Conservation (phyloP, 2,888 invertebrate genomes). For the Epistrophella euchroma region DNA sequence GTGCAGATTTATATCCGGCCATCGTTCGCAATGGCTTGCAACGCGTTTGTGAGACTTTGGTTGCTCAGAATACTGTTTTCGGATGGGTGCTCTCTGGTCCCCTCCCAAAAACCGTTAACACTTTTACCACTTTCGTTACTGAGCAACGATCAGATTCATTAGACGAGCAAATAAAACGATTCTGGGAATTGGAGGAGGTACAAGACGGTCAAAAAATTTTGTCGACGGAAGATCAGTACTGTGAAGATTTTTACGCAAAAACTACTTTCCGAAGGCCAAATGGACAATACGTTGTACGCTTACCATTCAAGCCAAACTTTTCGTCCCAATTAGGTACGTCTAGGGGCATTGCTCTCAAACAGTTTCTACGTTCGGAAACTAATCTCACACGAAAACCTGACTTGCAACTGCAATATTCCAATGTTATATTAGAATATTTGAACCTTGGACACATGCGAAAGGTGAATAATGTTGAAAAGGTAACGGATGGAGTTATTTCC, state of each 20-base stretch:
- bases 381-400: no score
- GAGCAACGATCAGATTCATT: constrained; percentile 1
- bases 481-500: no score
- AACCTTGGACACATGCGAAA: no score
- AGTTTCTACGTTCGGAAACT: no score
- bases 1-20: constrained; percentile 9
- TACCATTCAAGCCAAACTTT: background rate
- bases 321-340: background rate
- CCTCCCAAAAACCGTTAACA: background rate
- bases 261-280: constrained; percentile 2
- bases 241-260: no score
- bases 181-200: background rate
- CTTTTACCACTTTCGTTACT: background rate
- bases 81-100: background rate
- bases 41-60: background rate
- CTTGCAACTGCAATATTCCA: no score
- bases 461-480: no score
- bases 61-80: background rate
- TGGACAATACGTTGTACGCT: background rate
- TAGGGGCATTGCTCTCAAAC: background rate
- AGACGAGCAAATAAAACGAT: background rate
- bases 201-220: background rate
- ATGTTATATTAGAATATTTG: no score
- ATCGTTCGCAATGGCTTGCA: background rate
- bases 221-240: background rate